Evolutionary conservation across 2,888 invertebrate genomes (phyloP), one percentile per base, ranked within the genome.

Genomic region (Drosophila algonquin): DNA sequence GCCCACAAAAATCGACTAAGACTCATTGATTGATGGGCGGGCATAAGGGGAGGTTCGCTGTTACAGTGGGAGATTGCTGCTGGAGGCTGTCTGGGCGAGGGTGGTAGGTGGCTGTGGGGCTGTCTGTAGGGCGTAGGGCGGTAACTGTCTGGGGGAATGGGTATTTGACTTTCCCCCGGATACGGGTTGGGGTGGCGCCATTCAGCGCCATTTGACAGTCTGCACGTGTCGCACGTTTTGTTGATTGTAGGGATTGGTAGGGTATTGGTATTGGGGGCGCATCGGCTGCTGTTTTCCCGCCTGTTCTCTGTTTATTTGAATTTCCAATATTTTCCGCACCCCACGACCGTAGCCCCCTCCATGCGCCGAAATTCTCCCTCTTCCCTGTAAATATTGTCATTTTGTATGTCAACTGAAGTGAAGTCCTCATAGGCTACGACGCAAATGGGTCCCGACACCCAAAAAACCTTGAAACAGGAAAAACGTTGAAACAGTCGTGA

Each of bases 11-110:
- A 72, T 40, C 45, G 54, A 51, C 54, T 62, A 62, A 73, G 63
- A 52, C 35, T 21, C 53, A 73, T 68, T 76, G 76, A 73, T 77
- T 76, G 76, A 73, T 76, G 74, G 62, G 45, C 50, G 40, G 24
- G 40, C 40, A n/a, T 0, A n/a, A 7, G 7, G n/a, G 14, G 40
- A 14, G n/a, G 40, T 5, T 14, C 14, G 10, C 57, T 56, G 35
- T 24, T 58, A 52, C 58, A 64, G 58, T 58, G 57, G 57, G 40
- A 27, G 8, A 8, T 32, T 48, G 18, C 51, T 56, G 45, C 24
- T 24, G 12, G 45, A 16, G 55, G 46, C 18, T 52, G 12, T 27
- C 10, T 8, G 32, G 7, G 35, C n/a, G 32, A 10, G 9, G 16
- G 6, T 14, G 51, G n/a, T 10, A 3, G 18, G 9, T n/a, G 8